These are phyloP conservation scores for Cenopis cana DNA, from an alignment of 2,888 invertebrate species.

Conservation along the genomic window DNA sequence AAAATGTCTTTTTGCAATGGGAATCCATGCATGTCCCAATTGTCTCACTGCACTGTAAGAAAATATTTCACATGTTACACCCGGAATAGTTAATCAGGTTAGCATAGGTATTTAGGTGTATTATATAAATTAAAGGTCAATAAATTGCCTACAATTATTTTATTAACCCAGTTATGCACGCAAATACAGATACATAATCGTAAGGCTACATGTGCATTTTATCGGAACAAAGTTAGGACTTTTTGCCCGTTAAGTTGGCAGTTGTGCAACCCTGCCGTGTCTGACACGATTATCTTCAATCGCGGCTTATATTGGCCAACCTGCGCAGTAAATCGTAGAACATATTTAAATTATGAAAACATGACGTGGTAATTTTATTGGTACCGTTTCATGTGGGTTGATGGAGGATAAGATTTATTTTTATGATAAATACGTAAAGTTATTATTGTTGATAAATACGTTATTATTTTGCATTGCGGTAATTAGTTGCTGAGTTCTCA, in stretches of 20 bases:
- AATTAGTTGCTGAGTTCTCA: not conserved
- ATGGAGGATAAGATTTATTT: slow-evolving; percentile 29
- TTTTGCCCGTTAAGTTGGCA: slow-evolving; percentile 29
- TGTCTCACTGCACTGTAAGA: too few relatives aligned
- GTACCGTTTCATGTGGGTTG: slow-evolving; percentile 28
- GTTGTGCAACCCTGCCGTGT: slow-evolving; percentile 41
- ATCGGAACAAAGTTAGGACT: slow-evolving; percentile 5
- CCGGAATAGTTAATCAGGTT: not conserved
- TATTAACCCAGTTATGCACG: slow-evolving; percentile 36
- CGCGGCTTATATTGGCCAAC: slow-evolving; percentile 42
- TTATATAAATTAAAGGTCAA: slow-evolving; percentile 18
- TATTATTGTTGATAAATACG: slow-evolving; percentile 6
- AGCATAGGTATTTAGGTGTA: too few relatives aligned
- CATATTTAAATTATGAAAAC: slow-evolving; percentile 43
- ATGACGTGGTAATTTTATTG: slow-evolving; percentile 41
- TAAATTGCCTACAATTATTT: slow-evolving; percentile 38
- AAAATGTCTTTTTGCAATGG: too few relatives aligned
- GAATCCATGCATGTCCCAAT: too few relatives aligned
- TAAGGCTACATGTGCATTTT: slow-evolving; percentile 19
- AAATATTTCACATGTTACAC: too few relatives aligned
- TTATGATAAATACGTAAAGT: slow-evolving; percentile 14
- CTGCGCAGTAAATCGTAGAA: slow-evolving; percentile 37
- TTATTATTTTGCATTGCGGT: not conserved
- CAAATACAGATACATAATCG: slow-evolving; percentile 14
- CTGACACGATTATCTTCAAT: slow-evolving; percentile 43